phyloP scores from a whole-genome alignment of 1,140 invertebrate genomes.

The Panagrolaimus sp. region DNA sequence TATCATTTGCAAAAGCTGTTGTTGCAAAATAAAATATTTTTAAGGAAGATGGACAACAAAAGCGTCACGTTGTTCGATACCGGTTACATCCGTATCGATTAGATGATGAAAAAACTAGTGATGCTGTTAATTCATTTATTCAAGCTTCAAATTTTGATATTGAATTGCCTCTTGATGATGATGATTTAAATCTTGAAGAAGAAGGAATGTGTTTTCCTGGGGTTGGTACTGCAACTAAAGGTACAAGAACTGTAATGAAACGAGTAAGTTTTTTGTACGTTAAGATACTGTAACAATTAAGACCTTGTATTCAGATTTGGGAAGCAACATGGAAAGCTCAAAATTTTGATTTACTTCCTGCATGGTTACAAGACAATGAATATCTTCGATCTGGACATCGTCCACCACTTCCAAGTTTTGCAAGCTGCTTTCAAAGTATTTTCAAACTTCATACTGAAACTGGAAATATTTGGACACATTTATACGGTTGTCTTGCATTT shows the following conservation, averaged over 20 bases:
- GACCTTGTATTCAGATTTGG: conserved; percentile 27
- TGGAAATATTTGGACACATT: conserved; percentile 96
- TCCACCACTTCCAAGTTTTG: conserved; percentile 88
- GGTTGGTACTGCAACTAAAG: neutral
- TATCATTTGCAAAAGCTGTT: neutral
- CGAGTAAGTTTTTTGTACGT: neutral
- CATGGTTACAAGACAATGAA: conserved; percentile 97
- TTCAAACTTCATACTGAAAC: conserved; percentile 81
- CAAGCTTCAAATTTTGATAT: conserved; percentile 13
- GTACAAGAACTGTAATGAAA: neutral
- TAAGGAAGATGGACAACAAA: neutral
- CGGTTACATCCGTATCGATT: neutral
- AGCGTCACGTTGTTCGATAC: neutral
- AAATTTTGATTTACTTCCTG: conserved; percentile 67
- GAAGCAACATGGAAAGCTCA: conserved; percentile 52
- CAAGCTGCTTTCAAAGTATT: conserved; percentile 93
- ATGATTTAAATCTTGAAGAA: neutral
- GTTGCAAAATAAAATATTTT: neutral
- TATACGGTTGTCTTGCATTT: conserved; percentile 76
- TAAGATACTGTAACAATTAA: too few relatives aligned
- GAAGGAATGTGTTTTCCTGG: conserved; percentile 8
- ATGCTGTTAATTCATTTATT: neutral
- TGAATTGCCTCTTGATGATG: neutral
- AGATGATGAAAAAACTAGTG: neutral
- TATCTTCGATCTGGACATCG: conserved; percentile 88